phyloP scores from a whole-genome alignment of 2,888 invertebrate species.

The Troides aeacus region DNA sequence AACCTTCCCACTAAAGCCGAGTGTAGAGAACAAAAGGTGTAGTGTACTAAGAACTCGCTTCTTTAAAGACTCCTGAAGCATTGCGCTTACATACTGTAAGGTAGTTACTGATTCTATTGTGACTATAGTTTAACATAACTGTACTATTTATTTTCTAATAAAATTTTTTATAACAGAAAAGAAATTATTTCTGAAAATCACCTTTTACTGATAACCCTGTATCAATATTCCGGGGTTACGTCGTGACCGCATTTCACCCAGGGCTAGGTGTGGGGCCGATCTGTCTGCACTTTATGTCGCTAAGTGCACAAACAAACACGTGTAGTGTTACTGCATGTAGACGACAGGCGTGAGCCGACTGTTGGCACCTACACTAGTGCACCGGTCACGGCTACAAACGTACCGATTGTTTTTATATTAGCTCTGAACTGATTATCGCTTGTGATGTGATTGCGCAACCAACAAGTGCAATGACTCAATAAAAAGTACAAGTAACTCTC shows the following conservation, averaged over 20 bases:
- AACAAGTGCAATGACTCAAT: background rate
- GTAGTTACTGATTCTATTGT: background rate
- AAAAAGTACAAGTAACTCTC: too few relatives aligned
- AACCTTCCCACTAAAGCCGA: constrained; percentile 3
- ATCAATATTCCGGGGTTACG: constrained; percentile 27
- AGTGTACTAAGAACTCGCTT: background rate
- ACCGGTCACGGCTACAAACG: constrained; percentile 2
- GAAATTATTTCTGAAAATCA: background rate
- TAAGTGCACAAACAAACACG: constrained; percentile 43
- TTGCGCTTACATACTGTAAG: background rate
- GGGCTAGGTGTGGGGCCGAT: constrained; percentile 57
- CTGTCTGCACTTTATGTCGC: constrained; percentile 57
- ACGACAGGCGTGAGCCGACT: background rate
- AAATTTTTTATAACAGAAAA: background rate
- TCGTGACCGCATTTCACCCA: constrained; percentile 48
- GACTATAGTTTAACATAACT: background rate
- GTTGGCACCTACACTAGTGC: constrained; percentile 2
- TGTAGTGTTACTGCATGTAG: constrained; percentile 1
- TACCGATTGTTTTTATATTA: background rate
- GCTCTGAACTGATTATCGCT: background rate
- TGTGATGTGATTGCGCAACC: background rate
- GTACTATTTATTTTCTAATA: too few relatives aligned
- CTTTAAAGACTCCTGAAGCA: constrained; percentile 1
- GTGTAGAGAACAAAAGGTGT: background rate
- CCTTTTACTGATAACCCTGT: constrained; percentile 10